These are phyloP conservation scores for Paraescarpia echinospica DNA, from an alignment of 1,140 invertebrate genomes.

Conservation along the genomic window DNA sequence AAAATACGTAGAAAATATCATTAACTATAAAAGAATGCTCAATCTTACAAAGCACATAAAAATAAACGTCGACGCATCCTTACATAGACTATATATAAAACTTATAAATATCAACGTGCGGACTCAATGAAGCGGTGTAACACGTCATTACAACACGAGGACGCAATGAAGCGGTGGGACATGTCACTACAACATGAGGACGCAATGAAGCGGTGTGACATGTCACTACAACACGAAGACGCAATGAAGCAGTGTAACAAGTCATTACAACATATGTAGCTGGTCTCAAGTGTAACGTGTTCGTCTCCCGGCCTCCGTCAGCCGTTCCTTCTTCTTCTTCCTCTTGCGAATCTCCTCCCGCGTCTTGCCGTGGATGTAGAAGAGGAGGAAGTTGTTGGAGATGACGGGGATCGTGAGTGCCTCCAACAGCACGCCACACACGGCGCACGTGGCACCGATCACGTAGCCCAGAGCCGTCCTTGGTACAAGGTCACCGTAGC, in stretches of 20 bases:
- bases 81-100: background rate
- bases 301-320: background rate
- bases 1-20: background rate
- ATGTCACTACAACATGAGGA: background rate
- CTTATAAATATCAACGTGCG: background rate
- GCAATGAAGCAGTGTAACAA: background rate
- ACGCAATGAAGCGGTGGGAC: background rate
- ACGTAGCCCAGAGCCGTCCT: conserved; percentile 33
- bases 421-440: conserved; percentile 76
- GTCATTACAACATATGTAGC: too few relatives aligned
- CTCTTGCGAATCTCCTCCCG: conserved; percentile 22
- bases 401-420: conserved; percentile 93
- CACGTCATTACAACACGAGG: too few relatives aligned
- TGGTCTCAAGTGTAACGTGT: background rate
- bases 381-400: conserved; percentile 96
- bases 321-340: background rate
- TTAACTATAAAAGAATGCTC: background rate
- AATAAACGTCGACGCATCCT: background rate
- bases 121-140: background rate
- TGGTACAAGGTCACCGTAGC: conserved; percentile 64
- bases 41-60: background rate
- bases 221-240: background rate
- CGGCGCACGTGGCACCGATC: conserved; percentile 27
- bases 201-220: background rate
- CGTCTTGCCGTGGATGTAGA: conserved; percentile 69